These are phyloP conservation scores for Kryptolebias ocellatus DNA, from an alignment of 2,797 vertebrate species.

Conservation along the genomic window DNA sequence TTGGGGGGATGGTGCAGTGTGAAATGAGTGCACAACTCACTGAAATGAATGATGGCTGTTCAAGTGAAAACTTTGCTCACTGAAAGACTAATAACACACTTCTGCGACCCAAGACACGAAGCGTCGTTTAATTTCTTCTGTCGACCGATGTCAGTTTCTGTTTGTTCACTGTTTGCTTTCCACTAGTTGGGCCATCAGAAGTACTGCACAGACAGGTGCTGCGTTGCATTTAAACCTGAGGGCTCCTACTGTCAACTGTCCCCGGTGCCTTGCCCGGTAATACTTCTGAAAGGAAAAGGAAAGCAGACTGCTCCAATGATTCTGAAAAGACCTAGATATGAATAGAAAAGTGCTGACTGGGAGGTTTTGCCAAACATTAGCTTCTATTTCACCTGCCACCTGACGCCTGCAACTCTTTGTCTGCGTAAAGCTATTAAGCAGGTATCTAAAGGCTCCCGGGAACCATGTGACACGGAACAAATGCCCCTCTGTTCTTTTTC, in stretches of 20 bases:
- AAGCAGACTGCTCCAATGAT: conserved; percentile 20
- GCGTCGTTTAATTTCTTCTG: conserved; percentile 21
- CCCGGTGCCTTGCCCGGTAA: conserved; percentile 27
- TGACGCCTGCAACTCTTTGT: conserved; percentile 61
- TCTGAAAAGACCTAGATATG: conserved; percentile 45
- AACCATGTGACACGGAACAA: conserved; percentile 67
- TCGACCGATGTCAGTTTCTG: not conserved
- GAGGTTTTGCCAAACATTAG: conserved; percentile 54
- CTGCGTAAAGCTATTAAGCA: conserved; percentile 52
- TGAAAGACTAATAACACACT: conserved; percentile 33
- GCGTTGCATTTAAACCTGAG: conserved; percentile 26
- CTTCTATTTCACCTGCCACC: conserved; percentile 65
- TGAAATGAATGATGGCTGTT: conserved; percentile 18
- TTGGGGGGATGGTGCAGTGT: not conserved
- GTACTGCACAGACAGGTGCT: conserved; percentile 11
- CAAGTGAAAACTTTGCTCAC: not conserved
- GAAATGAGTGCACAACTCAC: conserved; percentile 12
- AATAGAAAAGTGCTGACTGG: conserved; percentile 64
- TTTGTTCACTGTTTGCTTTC: conserved; percentile 9
- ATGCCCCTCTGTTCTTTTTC: conserved; percentile 60
- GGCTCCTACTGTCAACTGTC: conserved; percentile 38
- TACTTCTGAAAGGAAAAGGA: conserved; percentile 15
- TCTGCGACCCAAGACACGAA: conserved; percentile 3
- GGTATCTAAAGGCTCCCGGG: conserved; percentile 50
- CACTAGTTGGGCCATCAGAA: not conserved